phyloP scores from a whole-genome alignment of 2,797 vertebrate species.

The Huso huso region DNA sequence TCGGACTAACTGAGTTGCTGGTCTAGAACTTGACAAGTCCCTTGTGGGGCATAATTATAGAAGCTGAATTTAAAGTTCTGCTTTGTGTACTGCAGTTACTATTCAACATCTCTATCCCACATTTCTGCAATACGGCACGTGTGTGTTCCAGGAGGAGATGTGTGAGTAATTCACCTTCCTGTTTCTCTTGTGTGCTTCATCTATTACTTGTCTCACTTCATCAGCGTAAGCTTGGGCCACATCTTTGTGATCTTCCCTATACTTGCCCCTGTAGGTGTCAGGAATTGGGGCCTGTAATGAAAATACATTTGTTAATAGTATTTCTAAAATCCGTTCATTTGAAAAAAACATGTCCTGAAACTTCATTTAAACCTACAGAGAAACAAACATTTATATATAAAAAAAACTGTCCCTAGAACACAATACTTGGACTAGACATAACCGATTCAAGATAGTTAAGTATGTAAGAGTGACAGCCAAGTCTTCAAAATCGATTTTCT shows the following conservation, averaged over 20 bases:
- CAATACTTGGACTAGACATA: no score
- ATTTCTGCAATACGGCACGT: neutral
- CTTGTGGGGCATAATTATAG: no score
- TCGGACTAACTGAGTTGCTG: no score
- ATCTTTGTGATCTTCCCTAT: slow-evolving; percentile 68
- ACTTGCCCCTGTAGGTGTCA: slow-evolving; percentile 80
- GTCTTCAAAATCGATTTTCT: no score
- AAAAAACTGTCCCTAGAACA: no score
- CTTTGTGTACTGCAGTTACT: neutral
- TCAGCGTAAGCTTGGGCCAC: slow-evolving; percentile 73
- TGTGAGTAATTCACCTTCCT: slow-evolving; percentile 59
- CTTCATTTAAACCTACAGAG: no score
- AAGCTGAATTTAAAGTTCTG: neutral
- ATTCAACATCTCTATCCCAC: neutral
- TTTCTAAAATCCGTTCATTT: no score
- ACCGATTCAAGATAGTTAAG: no score
- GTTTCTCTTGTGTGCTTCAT: slow-evolving; percentile 61
- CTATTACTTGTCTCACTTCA: slow-evolving; percentile 67
- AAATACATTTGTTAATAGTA: neutral
- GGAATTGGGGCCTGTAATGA: slow-evolving; percentile 75
- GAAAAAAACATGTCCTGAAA: no score
- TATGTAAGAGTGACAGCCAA: no score
- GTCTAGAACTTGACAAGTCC: no score
- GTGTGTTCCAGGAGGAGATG: neutral
- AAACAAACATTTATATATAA: no score